Base-by-base conservation (phyloP, 2,888 invertebrate species). In the Drosophila eohydei region DNA sequence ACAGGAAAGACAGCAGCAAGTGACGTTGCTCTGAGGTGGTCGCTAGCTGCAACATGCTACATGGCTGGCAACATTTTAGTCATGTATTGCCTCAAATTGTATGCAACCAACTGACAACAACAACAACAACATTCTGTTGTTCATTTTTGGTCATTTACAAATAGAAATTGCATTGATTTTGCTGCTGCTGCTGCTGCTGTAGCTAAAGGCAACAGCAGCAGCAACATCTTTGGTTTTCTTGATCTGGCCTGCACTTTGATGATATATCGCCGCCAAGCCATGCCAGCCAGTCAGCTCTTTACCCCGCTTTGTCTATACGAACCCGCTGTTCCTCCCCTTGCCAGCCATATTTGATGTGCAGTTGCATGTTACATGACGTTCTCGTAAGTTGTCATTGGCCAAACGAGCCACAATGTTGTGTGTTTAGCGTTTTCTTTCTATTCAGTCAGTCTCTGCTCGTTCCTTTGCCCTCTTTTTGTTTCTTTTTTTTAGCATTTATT, bases 81-180 rank as follows among this genome's bases (percentile, higher is more conserved):
- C 72, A 16, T 55, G 64, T 48, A 32, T 43, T 65, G 58, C 28
- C 63, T 70, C 55, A 66, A 77, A 74, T 78, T 43, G 80, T 77
- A 77, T 71, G 79, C 80, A 70, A 34, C 41, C 38, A 46, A 60
- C 70, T 64, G 73, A 69, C 69, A 62, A 76, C 57, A 61, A 62
- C 71, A 68, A 52, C 54, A 38, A 58, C 64, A 74, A 69, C 62
- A 62, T 78, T 69, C 77, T 80, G 40, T 40, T 63, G 64, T 69
- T 79, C 85, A 76, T 85, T 87, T 50, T 87, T 87, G 90, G 87
- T 88, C 88, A 87, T 89, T 88, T 89, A 88, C 86, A 89, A 87
- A 87, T 87, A 89, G 86, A 88, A 87, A 87, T 88, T 87, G 87
- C 87, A 87, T 89, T 87, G 87, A 87, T 87, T 87, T 85, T 72